Conservation (phyloP, 2,797 vertebrate genomes). For the Peromyscus eremicus region DNA sequence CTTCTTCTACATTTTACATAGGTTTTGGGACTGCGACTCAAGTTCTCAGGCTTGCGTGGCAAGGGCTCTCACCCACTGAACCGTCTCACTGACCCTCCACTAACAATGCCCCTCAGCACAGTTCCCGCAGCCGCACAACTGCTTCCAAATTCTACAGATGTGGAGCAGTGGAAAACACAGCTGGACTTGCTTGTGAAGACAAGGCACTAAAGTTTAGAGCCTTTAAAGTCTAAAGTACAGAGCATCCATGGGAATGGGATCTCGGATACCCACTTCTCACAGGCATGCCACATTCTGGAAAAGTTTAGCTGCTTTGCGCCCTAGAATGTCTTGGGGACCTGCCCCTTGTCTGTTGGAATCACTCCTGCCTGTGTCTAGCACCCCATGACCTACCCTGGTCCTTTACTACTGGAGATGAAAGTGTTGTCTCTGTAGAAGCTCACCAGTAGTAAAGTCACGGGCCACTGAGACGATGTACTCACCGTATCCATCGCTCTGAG, state of each 20-base stretch:
- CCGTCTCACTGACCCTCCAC: not conserved
- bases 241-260: too few species aligned
- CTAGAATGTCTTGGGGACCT: not conserved
- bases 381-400: rapidly evolving
- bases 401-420: not conserved
- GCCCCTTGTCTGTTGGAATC: not conserved
- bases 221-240: not conserved
- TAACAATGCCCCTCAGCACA: too few species aligned
- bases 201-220: not conserved
- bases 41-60: not conserved
- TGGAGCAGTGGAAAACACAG: not conserved
- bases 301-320: not conserved
- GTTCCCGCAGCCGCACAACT: too few species aligned
- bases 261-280: not conserved
- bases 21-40: not conserved
- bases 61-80: not conserved
- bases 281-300: not conserved
- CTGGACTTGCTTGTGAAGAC: not conserved
- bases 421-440: not conserved
- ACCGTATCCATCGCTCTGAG: not conserved
- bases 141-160: not conserved
- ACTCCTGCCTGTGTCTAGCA: not conserved
- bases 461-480: not conserved
- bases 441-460: not conserved
- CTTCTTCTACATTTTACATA: not conserved